These are phyloP conservation scores for Hydrozoanthus tunicans DNA, from an alignment of 64 coral and sea anemone genomes.

Conservation along the genomic window DNA sequence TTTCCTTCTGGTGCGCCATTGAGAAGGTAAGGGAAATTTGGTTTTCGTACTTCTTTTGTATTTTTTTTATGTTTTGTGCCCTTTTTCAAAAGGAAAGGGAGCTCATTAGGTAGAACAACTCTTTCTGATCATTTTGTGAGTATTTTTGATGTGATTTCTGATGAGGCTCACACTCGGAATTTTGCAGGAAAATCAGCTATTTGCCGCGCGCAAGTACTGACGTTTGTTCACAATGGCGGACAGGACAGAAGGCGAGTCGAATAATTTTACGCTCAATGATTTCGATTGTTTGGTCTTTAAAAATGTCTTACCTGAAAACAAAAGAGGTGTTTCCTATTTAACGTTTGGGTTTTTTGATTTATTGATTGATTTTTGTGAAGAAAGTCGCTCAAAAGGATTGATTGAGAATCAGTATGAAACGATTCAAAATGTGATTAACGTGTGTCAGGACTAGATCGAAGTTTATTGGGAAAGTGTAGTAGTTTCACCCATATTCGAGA, in stretches of 20 bases:
- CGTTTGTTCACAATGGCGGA: not conserved
- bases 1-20: not conserved
- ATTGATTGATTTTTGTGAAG: slow-evolving; percentile 14
- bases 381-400: slow-evolving; percentile 2
- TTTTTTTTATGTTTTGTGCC: not conserved
- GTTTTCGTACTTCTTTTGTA: not conserved
- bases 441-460: not conserved
- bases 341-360: not conserved
- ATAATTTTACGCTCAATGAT: not conserved
- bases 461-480: not conserved
- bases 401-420: slow-evolving; percentile 1
- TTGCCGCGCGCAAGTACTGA: not conserved
- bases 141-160: not conserved
- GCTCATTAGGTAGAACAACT: not conserved
- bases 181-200: not conserved
- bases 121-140: not conserved
- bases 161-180: not conserved
- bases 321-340: slow-evolving; percentile 7
- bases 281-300: slow-evolving; percentile 19
- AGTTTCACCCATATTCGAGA: slow-evolving; percentile 27
- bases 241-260: not conserved
- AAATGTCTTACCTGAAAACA: not conserved
- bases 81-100: not conserved
- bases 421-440: slow-evolving; percentile 11
- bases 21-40: slow-evolving; percentile 14